These are phyloP conservation scores for Acholoe squamosa DNA, from an alignment of 2,888 invertebrate species.

Conservation along the genomic window DNA sequence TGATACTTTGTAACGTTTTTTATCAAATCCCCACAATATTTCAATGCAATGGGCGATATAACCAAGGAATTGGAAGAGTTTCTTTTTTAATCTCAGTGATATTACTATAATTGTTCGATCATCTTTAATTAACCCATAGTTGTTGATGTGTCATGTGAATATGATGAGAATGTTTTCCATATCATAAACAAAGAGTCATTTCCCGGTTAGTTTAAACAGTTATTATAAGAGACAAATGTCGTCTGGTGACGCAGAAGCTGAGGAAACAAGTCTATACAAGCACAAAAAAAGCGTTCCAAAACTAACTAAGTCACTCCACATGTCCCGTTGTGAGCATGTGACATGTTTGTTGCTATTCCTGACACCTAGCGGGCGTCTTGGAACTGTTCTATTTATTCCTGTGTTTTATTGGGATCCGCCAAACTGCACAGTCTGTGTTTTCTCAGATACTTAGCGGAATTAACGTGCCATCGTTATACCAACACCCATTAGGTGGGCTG, in stretches of 20 bases:
- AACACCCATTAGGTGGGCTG: background rate
- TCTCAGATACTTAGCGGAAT: background rate
- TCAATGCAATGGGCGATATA: too few species aligned
- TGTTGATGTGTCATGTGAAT: too few species aligned
- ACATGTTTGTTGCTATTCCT: constrained; percentile 17
- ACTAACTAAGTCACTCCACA: background rate
- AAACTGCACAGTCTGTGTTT: background rate
- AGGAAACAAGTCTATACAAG: background rate
- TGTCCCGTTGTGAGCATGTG: constrained; percentile 1
- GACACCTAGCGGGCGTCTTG: background rate
- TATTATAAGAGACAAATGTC: too few species aligned
- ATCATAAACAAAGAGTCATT: too few species aligned
- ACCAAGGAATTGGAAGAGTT: too few species aligned
- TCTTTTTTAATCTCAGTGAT: too few species aligned
- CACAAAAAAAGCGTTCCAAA: background rate
- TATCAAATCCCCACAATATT: too few species aligned
- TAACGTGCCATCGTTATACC: constrained; percentile 16
- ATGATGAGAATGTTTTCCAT: too few species aligned
- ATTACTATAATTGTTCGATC: too few species aligned
- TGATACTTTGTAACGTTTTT: too few species aligned
- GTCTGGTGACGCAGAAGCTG: background rate
- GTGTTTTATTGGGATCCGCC: background rate
- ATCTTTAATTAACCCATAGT: too few species aligned
- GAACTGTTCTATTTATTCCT: background rate
- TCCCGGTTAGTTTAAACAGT: too few species aligned